Conservation (phyloP, 2,113 vertebrate species). For the Cryptomyrus ogoouensis region DNA sequence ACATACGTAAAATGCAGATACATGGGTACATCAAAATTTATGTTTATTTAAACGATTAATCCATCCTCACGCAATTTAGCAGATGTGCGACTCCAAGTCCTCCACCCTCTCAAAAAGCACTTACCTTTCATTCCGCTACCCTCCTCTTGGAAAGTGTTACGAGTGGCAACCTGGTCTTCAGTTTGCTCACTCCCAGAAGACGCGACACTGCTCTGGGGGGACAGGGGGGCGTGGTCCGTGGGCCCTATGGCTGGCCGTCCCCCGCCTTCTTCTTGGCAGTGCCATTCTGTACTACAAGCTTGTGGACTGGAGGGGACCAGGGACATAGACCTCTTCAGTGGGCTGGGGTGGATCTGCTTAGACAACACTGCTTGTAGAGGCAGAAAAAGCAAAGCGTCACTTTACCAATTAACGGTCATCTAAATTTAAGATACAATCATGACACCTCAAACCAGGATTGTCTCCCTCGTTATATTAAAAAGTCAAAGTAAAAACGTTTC, state of each 20-base stretch:
- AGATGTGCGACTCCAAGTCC: not conserved
- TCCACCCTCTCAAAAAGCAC: conserved; percentile 19
- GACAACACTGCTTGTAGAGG: conserved; percentile 51
- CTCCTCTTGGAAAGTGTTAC: conserved; percentile 89
- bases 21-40: not conserved
- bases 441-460: not conserved
- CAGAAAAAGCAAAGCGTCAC: too few species aligned
- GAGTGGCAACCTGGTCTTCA: conserved; percentile 72
- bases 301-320: conserved; percentile 72
- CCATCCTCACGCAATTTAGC: not conserved
- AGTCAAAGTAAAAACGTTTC: not conserved
- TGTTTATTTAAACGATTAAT: not conserved
- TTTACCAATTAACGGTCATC: not conserved
- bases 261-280: conserved; percentile 68
- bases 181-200: conserved; percentile 92
- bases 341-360: conserved; percentile 78
- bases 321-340: conserved; percentile 80
- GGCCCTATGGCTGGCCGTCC: conserved; percentile 64
- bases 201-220: conserved; percentile 88
- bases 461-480: not conserved
- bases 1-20: not conserved
- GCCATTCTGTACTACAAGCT: conserved; percentile 73
- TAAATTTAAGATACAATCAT: not conserved
- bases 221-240: conserved; percentile 84
- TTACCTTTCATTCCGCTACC: conserved; percentile 93